Evolutionary conservation across 2,888 invertebrate genomes (phyloP).

Genomic region (Mimachlamys varia): DNA sequence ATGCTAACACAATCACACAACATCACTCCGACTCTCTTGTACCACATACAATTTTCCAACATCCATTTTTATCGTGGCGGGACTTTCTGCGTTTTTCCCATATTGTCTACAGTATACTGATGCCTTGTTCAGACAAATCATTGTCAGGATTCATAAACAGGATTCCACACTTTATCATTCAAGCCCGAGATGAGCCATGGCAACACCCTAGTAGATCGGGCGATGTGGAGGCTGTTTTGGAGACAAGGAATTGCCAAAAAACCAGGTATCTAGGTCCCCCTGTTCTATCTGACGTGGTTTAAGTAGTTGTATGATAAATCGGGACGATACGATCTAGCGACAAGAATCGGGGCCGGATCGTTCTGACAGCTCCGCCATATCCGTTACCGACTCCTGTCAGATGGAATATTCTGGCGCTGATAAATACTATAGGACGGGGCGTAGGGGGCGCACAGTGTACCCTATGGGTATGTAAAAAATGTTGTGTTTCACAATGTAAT

Average conservation of each 20-base stretch:
- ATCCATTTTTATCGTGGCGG: background rate
- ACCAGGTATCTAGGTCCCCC: background rate
- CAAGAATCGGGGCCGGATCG: background rate
- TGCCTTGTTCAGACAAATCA: background rate
- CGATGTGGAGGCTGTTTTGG: background rate
- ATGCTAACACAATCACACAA: too few relatives aligned
- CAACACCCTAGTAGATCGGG: background rate
- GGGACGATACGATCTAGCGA: conserved; percentile 2
- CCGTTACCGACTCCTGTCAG: background rate
- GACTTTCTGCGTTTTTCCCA: too few relatives aligned
- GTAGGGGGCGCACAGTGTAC: background rate
- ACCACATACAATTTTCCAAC: background rate
- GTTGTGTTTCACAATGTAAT: too few relatives aligned
- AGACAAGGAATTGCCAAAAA: background rate
- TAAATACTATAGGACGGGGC: background rate
- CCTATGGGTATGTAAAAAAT: too few relatives aligned
- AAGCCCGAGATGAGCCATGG: background rate
- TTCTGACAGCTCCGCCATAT: background rate
- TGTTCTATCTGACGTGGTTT: background rate
- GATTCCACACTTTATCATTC: background rate
- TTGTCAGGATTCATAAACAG: background rate
- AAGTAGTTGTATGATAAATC: background rate
- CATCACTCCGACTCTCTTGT: too few relatives aligned
- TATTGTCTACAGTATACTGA: background rate
- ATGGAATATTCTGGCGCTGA: background rate